phyloP scores from a whole-genome alignment of 2,888 invertebrate genomes.

The Chorisops tibialis region DNA sequence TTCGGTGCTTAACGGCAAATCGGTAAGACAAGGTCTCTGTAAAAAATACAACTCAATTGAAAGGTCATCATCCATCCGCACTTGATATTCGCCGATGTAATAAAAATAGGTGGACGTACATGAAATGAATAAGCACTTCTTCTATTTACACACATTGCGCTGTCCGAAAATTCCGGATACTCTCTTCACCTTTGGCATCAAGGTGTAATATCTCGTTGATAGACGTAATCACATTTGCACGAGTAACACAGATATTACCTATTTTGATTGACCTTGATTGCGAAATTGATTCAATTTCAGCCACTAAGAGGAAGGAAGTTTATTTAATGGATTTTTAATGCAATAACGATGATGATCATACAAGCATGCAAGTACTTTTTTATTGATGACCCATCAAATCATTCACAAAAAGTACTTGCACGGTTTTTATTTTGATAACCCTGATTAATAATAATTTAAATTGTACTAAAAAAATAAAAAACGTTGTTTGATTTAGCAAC shows the following conservation, averaged over 20 bases:
- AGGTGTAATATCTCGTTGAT: constrained; percentile 7
- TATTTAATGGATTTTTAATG: background rate
- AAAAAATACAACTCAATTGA: background rate
- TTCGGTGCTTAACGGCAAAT: background rate
- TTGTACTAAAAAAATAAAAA: no score
- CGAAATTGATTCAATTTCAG: background rate
- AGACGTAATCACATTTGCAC: background rate
- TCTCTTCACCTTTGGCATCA: constrained; percentile 24
- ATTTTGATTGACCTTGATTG: no score
- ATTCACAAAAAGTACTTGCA: no score
- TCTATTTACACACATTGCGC: background rate
- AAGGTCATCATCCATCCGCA: background rate
- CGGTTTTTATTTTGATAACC: no score
- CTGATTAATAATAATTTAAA: no score
- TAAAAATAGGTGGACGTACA: background rate
- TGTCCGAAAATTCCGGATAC: constrained; percentile 17
- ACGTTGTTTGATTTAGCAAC: no score
- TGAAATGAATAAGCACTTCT: constrained; percentile 17
- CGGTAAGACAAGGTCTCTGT: background rate
- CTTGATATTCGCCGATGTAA: background rate
- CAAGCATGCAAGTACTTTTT: no score
- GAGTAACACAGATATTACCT: background rate
- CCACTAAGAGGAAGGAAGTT: background rate
- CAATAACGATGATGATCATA: background rate
- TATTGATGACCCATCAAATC: no score